Percentiles rank a stretch among this genome's conserved stretches.
Conservation (phyloP, 1,140 invertebrate species). For the Atta texana region DNA sequence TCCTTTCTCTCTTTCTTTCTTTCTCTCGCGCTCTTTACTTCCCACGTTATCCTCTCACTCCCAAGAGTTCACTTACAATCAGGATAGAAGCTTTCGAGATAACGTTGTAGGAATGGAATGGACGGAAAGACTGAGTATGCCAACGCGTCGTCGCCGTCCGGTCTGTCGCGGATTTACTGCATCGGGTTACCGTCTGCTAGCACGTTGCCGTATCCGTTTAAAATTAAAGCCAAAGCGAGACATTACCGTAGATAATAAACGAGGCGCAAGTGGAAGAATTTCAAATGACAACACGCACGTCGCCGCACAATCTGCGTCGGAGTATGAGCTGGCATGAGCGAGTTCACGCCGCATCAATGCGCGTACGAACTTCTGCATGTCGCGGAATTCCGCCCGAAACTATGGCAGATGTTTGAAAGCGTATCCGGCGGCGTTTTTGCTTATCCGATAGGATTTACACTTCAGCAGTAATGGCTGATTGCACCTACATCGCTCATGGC, state of each 20-base stretch:
- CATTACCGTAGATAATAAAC: constrained; percentile 37
- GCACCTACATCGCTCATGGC: constrained; percentile 31
- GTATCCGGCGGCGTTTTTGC: constrained; percentile 53
- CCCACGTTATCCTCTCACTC: neutral
- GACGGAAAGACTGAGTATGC: constrained; percentile 61
- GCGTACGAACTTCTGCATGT: constrained; percentile 26
- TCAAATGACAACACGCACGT: neutral
- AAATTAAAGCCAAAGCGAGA: constrained; percentile 46
- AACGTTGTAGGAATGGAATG: constrained; percentile 33
- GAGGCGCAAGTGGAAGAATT: constrained; percentile 38
- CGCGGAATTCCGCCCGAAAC: constrained; percentile 56
- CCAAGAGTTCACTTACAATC: constrained; percentile 60
- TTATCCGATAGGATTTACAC: constrained; percentile 54
- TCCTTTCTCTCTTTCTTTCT: constrained; percentile 11
- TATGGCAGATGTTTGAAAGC: constrained; percentile 55
- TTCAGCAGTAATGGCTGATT: constrained; percentile 49
- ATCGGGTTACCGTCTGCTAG: constrained; percentile 23
- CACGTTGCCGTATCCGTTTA: constrained; percentile 15
- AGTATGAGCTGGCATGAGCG: neutral
- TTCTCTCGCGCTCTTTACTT: constrained; percentile 7
- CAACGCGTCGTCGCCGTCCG: constrained; percentile 66
- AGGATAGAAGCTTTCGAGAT: constrained; percentile 44
- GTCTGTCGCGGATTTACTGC: constrained; percentile 55
- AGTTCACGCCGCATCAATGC: neutral
- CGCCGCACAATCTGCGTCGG: constrained; percentile 13